A percentile compares a stretch with the other conserved stretches of the same genome.
phyloP scores from a whole-genome alignment of 2,797 vertebrate species.

The Dromococcyx pavoninus region DNA sequence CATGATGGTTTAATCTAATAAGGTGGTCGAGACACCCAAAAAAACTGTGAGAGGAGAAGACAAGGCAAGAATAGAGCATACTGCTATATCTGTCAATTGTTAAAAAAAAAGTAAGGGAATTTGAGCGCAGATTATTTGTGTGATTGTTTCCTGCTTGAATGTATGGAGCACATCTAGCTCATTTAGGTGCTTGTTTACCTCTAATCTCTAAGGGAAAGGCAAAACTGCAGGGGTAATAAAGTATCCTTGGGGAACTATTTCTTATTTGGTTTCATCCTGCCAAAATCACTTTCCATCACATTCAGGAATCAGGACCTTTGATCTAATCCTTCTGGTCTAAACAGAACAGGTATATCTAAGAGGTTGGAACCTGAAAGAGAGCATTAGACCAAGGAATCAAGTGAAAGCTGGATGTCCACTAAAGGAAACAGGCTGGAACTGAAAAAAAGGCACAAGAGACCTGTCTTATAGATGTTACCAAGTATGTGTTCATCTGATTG shows the following conservation, averaged over 20 bases:
- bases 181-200: background rate
- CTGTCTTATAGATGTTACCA: background rate
- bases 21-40: background rate
- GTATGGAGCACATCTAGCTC: background rate
- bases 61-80: background rate
- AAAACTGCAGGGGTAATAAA: background rate
- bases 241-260: background rate
- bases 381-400: background rate
- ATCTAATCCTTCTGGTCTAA: no score
- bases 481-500: background rate
- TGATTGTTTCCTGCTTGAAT: background rate
- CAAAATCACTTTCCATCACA: background rate
- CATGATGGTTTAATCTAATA: conserved; percentile 14
- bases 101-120: background rate
- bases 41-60: background rate
- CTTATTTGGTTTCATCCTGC: background rate
- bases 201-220: background rate
- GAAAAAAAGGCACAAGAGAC: accelerated
- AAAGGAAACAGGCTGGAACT: background rate
- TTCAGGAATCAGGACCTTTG: no score
- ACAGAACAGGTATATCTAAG: background rate
- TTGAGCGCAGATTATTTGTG: background rate
- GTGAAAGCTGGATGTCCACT: background rate
- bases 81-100: background rate
- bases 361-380: background rate